Conservation (phyloP, 2,113 vertebrate species). For the Megalops atlanticus region DNA sequence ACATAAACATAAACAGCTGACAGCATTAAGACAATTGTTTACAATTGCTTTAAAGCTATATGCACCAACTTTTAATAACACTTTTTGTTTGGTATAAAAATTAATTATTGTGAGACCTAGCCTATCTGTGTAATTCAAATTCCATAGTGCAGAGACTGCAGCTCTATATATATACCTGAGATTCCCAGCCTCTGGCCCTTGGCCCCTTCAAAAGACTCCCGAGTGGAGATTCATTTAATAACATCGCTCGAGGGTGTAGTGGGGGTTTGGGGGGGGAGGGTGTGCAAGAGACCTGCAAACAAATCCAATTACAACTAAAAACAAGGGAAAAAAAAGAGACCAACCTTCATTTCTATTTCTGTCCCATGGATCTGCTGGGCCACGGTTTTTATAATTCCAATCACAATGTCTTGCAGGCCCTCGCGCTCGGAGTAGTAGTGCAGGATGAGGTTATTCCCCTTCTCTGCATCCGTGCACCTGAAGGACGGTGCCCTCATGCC, state of each 20-base stretch:
- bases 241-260: neutral
- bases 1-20: no score
- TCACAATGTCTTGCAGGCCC: slow-evolving; percentile 97
- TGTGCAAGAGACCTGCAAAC: neutral
- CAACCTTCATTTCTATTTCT: slow-evolving; percentile 99
- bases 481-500: slow-evolving; percentile 98
- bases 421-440: slow-evolving; percentile 98
- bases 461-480: slow-evolving; percentile 92
- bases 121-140: neutral
- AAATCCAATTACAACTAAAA: neutral
- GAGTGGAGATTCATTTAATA: neutral
- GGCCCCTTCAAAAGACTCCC: neutral
- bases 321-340: neutral
- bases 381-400: slow-evolving; percentile 97
- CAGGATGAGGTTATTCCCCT: slow-evolving; percentile 93
- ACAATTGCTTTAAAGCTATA: no score
- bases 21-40: no score
- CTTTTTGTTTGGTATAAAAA: no score
- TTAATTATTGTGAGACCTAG: no score
- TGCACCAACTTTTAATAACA: no score
- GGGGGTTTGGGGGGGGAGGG: no score
- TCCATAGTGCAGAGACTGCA: no score
- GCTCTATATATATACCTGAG: neutral
- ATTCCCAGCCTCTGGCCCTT: neutral
- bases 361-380: slow-evolving; percentile 97